phyloP scores from a whole-genome alignment of 2,113 vertebrate genomes.

The Tachuris rubrigastra region DNA sequence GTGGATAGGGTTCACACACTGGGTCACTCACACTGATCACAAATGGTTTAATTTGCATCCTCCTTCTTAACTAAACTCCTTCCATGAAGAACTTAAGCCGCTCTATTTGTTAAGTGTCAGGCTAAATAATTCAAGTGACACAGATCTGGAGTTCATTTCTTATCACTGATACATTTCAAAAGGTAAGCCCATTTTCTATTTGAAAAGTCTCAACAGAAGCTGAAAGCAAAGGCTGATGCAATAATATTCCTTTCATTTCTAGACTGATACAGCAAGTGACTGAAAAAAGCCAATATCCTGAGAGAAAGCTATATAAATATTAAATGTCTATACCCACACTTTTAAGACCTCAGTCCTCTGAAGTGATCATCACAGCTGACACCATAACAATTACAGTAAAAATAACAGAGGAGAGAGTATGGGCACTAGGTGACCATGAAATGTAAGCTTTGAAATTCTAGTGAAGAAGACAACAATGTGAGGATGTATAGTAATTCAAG shows the following conservation, averaged over 20 bases:
- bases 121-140: constrained; percentile 45
- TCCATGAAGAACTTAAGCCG: constrained; percentile 3
- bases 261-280: constrained; percentile 4
- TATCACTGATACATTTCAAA: constrained; percentile 23
- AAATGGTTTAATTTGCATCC: constrained; percentile 33
- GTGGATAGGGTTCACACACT: background rate
- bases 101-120: constrained; percentile 17
- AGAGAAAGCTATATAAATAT: constrained; percentile 54
- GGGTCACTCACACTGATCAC: constrained; percentile 16
- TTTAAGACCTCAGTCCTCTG: constrained; percentile 31
- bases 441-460: constrained; percentile 32
- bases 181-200: background rate
- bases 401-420: background rate
- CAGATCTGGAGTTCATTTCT: constrained; percentile 24
- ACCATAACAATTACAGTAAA: constrained; percentile 30
- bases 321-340: background rate
- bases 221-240: background rate
- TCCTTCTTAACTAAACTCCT: constrained; percentile 37
- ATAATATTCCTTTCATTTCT: constrained; percentile 3
- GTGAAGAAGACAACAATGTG: background rate
- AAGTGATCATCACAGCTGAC: constrained; percentile 15
- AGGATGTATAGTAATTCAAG: background rate
- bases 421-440: background rate
- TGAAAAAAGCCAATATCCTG: background rate
- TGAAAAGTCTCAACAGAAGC: constrained; percentile 14